Evolutionary conservation across 2,113 vertebrate genomes (phyloP), one percentile per base, ranked within the genome.

Genomic region (Chaenocephalus aceratus): DNA sequence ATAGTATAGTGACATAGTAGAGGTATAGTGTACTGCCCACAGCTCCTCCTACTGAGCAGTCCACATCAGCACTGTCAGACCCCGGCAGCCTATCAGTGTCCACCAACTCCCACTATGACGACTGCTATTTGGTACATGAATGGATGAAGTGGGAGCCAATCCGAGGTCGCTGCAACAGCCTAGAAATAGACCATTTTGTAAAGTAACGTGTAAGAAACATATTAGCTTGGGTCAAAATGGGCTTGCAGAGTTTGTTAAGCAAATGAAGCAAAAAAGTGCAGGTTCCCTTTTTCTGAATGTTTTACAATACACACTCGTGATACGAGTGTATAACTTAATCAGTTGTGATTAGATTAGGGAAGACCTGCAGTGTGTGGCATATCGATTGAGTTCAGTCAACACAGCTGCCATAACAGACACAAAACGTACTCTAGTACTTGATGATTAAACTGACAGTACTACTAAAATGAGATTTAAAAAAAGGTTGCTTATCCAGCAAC

Each of bases 31-130:
- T 46, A 62, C 80, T 56, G 80, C 73, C 80, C 77, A 41, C 12
- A n/a, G 61, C 52, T 48, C 88, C 88, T 56, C 94, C 92, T 72
- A 77, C 80, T 75, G 51, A 13, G 53, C 85, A 58, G 87, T 91
- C 92, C 94, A 94, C 94, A 92, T 94, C 94, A 94, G 90, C 93
- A 94, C 86, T 85, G 85, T 62, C 84, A 82, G 79, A 68, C 46
- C 45, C 36, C 10, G 4, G 30, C 83, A 78, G 86, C 94, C 94
- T 76, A 94, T 94, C 93, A 89, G 52, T 15, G 3, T 68, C 46
- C 86, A 90, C 88, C 92, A 92, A 91, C 86, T 91, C 92, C 83
- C 75, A 88, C 86, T 79, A 62, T 61, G 12, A 73, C 78, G 12
- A 73, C 78, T 62, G 73, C 78, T 64, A 60, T 23, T 62, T 45